Conservation (phyloP, 2,797 vertebrate genomes). For the Phaenicophaeus curvirostris region DNA sequence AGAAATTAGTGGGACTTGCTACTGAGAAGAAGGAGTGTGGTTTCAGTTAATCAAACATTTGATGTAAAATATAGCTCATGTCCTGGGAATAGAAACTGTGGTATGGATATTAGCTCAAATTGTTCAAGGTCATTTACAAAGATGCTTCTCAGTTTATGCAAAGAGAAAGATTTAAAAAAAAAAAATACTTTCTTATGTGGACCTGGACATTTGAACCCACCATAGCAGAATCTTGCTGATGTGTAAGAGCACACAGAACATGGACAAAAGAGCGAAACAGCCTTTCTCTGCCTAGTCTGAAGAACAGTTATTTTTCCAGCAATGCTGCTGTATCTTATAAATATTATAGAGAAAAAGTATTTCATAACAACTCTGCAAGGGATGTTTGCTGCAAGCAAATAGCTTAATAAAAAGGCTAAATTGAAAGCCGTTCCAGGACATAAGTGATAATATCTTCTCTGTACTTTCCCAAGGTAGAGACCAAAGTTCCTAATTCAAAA, state of each 20-base stretch:
- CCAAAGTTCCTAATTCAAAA: background rate
- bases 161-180: background rate
- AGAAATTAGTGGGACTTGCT: background rate
- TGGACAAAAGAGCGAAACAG: background rate
- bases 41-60: background rate
- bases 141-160: background rate
- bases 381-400: slow-evolving; percentile 33
- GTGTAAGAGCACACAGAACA: background rate
- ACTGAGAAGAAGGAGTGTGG: fast-evolving
- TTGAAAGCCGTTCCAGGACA: background rate
- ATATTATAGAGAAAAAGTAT: background rate
- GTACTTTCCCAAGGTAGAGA: background rate
- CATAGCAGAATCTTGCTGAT: background rate
- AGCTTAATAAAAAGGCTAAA: slow-evolving; percentile 23
- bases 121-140: background rate
- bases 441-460: slow-evolving; percentile 11
- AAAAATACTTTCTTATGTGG: background rate
- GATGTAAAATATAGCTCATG: background rate
- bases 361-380: background rate
- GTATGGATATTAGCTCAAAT: background rate
- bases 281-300: background rate
- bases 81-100: background rate
- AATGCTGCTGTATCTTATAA: background rate
- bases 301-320: background rate
- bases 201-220: background rate